A percentile compares a stretch with the other conserved stretches of the same genome.
These are phyloP conservation scores for Caenorhabditis uteleia DNA, from an alignment of 2,888 invertebrate genomes.

Conservation along the genomic window DNA sequence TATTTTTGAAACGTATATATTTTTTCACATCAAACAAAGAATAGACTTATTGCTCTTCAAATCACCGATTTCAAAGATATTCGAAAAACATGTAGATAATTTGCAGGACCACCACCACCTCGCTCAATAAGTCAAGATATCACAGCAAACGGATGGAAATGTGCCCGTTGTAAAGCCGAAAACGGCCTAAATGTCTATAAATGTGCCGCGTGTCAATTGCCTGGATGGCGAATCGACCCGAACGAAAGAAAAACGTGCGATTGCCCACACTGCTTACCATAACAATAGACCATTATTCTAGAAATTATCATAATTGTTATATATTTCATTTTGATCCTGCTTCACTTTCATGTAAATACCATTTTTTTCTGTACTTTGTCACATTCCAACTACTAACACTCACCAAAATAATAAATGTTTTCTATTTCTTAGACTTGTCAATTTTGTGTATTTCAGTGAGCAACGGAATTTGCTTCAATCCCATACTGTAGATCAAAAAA, in stretches of 20 bases:
- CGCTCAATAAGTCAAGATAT: constrained; percentile 21
- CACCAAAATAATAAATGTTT: background rate
- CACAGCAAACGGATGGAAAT: constrained; percentile 22
- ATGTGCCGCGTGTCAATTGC: constrained; percentile 29
- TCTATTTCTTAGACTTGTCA: background rate
- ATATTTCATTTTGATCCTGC: too few species aligned
- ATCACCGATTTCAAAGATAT: background rate
- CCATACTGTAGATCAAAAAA: too few species aligned
- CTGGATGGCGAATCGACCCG: constrained; percentile 34
- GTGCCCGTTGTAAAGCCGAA: constrained; percentile 18
- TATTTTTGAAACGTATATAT: too few species aligned
- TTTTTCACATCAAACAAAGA: too few species aligned
- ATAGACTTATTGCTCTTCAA: too few species aligned
- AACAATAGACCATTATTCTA: background rate
- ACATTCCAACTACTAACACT: background rate
- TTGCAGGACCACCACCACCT: constrained; percentile 35
- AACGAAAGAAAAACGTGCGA: constrained; percentile 23
- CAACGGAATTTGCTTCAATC: too few species aligned
- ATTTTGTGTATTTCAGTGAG: too few species aligned
- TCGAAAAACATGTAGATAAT: too few species aligned
- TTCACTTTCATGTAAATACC: too few species aligned
- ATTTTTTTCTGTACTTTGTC: background rate
- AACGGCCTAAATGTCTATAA: constrained; percentile 6
- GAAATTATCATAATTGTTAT: background rate
- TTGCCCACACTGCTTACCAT: constrained; percentile 24